A percentile compares a stretch with the other conserved stretches of the same genome.
Conservation (phyloP, 1,140 invertebrate species). For the Panagrolaimus sp. region DNA sequence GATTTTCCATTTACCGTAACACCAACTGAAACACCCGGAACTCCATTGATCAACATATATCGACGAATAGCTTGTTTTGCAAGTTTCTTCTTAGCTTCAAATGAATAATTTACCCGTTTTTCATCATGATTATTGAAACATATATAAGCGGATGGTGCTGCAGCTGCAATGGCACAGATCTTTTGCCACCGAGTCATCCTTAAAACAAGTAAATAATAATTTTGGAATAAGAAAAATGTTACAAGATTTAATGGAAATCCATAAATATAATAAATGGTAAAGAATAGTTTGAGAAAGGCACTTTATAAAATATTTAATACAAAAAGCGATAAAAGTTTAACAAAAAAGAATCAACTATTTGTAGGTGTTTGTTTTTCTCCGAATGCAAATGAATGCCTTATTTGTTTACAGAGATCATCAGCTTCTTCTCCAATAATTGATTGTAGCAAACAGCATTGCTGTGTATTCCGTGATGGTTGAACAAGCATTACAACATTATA, state of each 20-base stretch:
- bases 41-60: constrained; percentile 14
- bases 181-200: constrained; percentile 4
- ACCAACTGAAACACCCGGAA: constrained; percentile 64
- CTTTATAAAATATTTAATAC: neutral
- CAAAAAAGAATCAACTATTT: too few species aligned
- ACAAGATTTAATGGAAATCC: neutral
- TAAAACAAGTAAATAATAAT: neutral
- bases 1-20: constrained; percentile 65
- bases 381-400: neutral
- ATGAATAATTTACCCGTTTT: neutral
- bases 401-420: neutral
- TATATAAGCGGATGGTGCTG: neutral
- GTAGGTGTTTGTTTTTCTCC: neutral
- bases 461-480: neutral
- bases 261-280: neutral
- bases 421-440: neutral
- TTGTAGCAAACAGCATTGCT: neutral
- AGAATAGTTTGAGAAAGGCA: neutral
- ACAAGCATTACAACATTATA: constrained; percentile 11
- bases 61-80: constrained; percentile 7
- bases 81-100: neutral
- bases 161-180: neutral
- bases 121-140: neutral
- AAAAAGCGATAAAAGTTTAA: neutral
- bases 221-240: too few species aligned